Evolutionary conservation across 2,113 vertebrate genomes (phyloP), one percentile per base, ranked within the genome.

Genomic region (Bucco capensis): DNA sequence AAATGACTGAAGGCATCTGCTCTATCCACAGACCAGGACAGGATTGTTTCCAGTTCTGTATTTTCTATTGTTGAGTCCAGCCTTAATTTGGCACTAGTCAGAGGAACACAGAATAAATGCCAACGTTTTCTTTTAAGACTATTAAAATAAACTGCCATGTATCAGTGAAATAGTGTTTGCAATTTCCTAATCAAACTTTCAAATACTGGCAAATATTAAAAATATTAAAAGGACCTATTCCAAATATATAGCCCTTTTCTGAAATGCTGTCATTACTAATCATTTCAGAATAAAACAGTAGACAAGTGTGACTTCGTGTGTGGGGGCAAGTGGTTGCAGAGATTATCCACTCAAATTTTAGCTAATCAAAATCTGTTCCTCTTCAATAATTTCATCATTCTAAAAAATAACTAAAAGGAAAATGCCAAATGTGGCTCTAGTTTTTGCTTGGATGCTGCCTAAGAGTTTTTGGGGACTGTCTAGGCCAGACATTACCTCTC

Each of bases 1-100:
- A 83, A 91, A 91, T 54, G 66, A 89, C 76, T 88, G 81, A 93
- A 92, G 86, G 90, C 92, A 94, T 93, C 93, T 96, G 92, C 72
- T 91, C 58, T 60, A 50, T 80, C 79, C 75, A 94, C 65, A 91
- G 77, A 81, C 50, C 74, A 66, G 46, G 24, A 44, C 71, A 90
- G 88, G 66, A 77, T 44, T 86, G 67, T 70, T 95, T 92, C 81
- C 70, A 88, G 72, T 81, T 90, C 77, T 82, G 37, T 78, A 9
- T 95, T 95, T 95, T 93, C 40, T 79, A 22, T 94, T 75, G 69
- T 84, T 82, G 84, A 73, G 88, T 84, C 58, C 58, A 92, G 70
- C 81, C 66, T 89, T 87, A 42, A 70, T 90, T 90, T 88, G 90
- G 91, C 47, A 58, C 30, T 90, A 82, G 60, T 58, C 60, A 73